Percentiles rank a stretch among this genome's conserved stretches.
Evolutionary conservation across 1,140 invertebrate genomes (phyloP).

Genomic region (Ceratina australensis): DNA sequence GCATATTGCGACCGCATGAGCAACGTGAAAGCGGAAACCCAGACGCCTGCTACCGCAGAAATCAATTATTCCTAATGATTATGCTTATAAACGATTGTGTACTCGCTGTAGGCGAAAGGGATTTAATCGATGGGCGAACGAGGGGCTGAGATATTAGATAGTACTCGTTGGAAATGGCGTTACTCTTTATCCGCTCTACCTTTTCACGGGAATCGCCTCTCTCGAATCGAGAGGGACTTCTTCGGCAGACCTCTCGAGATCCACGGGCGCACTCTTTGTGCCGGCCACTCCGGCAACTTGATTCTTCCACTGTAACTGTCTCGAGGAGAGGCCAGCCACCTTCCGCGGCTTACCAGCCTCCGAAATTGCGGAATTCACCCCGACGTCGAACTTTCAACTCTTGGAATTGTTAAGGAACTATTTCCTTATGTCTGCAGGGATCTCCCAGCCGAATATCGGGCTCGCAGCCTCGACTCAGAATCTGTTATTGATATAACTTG

Average conservation of each 20-base stretch:
- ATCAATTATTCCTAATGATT: too few species aligned
- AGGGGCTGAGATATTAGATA: background rate
- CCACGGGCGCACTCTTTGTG: constrained; percentile 40
- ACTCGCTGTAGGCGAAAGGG: too few species aligned
- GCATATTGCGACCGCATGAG: constrained; percentile 24
- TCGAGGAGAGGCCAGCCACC: constrained; percentile 17
- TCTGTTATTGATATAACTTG: background rate
- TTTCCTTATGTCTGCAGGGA: background rate
- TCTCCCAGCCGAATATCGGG: background rate
- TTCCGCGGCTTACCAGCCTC: background rate
- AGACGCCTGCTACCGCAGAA: too few species aligned
- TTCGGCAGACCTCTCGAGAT: constrained; percentile 15
- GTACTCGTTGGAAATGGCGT: background rate
- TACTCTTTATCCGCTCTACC: constrained; percentile 26
- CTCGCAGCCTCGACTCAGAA: too few species aligned
- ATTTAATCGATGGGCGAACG: too few species aligned
- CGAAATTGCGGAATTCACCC: constrained; percentile 16
- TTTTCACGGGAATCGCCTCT: constrained; percentile 24
- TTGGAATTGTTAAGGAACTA: constrained; percentile 2
- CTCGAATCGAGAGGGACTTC: constrained; percentile 36
- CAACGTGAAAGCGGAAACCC: background rate
- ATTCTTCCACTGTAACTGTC: constrained; percentile 48
- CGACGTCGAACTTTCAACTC: background rate
- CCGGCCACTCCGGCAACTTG: constrained; percentile 49
- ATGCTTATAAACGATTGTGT: too few species aligned